Evolutionary conservation across 2,888 invertebrate genomes (phyloP).

Genomic region (Nymphalis urticae): DNA sequence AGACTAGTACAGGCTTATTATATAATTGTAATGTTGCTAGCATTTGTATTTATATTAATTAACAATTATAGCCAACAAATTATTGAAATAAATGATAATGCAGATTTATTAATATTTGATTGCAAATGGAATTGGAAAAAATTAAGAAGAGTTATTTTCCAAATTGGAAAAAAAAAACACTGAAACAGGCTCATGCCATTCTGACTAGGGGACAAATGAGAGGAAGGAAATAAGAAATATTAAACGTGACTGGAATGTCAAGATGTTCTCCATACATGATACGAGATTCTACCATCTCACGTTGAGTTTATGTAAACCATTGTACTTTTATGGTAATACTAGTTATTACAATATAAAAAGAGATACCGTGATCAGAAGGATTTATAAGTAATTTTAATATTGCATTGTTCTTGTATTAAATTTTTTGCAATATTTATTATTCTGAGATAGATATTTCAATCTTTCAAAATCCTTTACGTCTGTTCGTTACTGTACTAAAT

Average conservation of each 20-base stretch:
- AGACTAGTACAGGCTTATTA: background rate
- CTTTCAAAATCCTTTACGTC: too few relatives aligned
- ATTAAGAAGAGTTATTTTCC: conserved; percentile 33
- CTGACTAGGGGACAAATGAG: conserved; percentile 74
- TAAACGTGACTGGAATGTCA: conserved; percentile 76
- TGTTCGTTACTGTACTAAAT: too few relatives aligned
- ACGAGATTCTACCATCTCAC: conserved; percentile 57
- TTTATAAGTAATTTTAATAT: conserved; percentile 44
- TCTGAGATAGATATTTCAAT: too few relatives aligned
- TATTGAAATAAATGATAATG: too few relatives aligned
- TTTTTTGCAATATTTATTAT: background rate
- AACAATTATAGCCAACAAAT: too few relatives aligned
- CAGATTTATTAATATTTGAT: conserved; percentile 16
- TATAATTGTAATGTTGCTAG: background rate
- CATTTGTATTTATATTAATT: too few relatives aligned
- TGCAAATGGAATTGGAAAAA: conserved; percentile 25
- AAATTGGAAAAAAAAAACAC: conserved; percentile 58
- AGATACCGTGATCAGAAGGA: conserved; percentile 48
- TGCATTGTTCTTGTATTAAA: conserved; percentile 44
- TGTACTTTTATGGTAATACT: conserved; percentile 62
- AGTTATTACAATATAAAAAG: conserved; percentile 57
- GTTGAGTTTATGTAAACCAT: conserved; percentile 61
- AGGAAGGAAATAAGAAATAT: conserved; percentile 80
- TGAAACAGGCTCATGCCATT: conserved; percentile 67
- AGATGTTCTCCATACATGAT: conserved; percentile 66